Conservation (phyloP, 2,113 vertebrate species). For the Caretta caretta region DNA sequence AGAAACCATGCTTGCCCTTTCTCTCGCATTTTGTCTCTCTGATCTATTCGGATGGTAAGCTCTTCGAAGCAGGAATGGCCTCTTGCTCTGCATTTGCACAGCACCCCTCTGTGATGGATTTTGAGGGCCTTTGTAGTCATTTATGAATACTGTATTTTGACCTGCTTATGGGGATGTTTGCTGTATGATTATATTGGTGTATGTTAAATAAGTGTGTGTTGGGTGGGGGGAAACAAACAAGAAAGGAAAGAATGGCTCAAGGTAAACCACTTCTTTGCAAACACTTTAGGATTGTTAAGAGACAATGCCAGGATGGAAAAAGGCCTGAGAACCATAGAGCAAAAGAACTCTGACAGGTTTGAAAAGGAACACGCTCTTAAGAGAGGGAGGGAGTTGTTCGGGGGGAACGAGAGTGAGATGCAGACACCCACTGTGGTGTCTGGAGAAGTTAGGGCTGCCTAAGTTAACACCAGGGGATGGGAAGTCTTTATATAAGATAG, state of each 20-base stretch:
- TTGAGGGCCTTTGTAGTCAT: neutral
- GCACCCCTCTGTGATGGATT: neutral
- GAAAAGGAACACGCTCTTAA: neutral
- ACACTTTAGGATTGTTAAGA: neutral
- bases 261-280: neutral
- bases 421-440: neutral
- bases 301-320: neutral
- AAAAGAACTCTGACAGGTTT: neutral
- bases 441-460: neutral
- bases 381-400: neutral
- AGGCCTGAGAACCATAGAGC: neutral
- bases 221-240: neutral
- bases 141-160: neutral
- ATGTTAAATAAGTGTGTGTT: neutral
- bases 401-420: neutral
- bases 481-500: slow-evolving; percentile 17
- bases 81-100: neutral
- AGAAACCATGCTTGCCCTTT: neutral
- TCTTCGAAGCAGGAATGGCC: neutral
- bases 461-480: neutral
- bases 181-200: neutral
- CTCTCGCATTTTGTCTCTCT: neutral
- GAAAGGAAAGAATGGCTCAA: neutral
- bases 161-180: neutral
- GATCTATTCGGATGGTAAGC: neutral